phyloP scores from a whole-genome alignment of 2,113 vertebrate species.

The Petromus typicus region DNA sequence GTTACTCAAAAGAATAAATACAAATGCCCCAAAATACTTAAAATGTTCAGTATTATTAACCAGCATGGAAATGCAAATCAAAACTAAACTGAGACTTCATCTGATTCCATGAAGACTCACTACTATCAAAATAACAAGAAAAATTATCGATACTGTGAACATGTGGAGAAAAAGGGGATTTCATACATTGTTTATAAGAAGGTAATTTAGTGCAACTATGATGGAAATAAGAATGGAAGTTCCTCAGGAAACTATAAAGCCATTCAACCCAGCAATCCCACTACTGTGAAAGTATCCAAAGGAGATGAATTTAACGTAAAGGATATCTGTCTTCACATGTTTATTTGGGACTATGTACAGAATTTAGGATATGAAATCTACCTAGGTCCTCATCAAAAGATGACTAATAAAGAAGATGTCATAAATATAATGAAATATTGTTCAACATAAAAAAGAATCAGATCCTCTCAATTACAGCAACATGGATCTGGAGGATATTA shows the following conservation, averaged over 20 bases:
- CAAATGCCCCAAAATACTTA: background rate
- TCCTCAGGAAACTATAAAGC: background rate
- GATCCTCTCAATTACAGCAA: background rate
- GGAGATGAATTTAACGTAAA: background rate
- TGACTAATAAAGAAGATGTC: background rate
- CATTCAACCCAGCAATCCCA: background rate
- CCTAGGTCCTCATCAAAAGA: background rate
- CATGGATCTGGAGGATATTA: background rate
- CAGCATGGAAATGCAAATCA: background rate
- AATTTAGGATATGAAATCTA: background rate
- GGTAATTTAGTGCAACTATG: background rate
- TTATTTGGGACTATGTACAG: background rate
- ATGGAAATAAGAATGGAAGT: background rate
- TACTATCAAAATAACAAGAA: background rate
- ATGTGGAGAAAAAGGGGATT: background rate
- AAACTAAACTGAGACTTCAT: background rate
- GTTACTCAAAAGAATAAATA: background rate
- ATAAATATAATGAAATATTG: background rate
- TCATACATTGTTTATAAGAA: too few relatives aligned
- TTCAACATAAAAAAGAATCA: background rate
- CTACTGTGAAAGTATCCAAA: background rate
- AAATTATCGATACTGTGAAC: background rate
- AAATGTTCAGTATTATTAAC: background rate
- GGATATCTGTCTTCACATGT: background rate
- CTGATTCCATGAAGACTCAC: background rate